Conservation (phyloP, 2,888 invertebrate species). For the Nematopogon swammerdamellus region DNA sequence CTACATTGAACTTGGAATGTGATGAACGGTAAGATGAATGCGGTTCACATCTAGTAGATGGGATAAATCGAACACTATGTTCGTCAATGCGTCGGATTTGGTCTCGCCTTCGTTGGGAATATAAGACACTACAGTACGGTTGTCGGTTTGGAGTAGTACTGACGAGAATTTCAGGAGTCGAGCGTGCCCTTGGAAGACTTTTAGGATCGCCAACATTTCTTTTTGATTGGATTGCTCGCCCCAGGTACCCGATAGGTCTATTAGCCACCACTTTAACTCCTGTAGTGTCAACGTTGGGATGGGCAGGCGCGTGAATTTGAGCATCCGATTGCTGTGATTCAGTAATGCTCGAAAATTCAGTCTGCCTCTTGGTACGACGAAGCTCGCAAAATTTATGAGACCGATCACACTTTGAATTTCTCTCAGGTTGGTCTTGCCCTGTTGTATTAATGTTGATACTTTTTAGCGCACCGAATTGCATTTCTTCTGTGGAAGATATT, state of each 20-base stretch:
- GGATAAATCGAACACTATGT: too few relatives aligned
- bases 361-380: too few relatives aligned
- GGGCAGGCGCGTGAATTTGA: too few relatives aligned
- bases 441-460: too few relatives aligned
- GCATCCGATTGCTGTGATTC: too few relatives aligned
- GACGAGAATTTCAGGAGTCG: not conserved
- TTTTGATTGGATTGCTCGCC: constrained; percentile 15
- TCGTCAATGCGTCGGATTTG: constrained; percentile 1
- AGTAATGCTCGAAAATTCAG: too few relatives aligned
- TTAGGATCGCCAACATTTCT: constrained; percentile 11
- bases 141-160: constrained; percentile 14
- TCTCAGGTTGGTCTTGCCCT: too few relatives aligned
- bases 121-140: constrained; percentile 13
- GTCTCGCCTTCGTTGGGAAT: constrained; percentile 13
- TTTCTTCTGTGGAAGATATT: not conserved
- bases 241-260: not conserved
- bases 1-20: constrained; percentile 15
- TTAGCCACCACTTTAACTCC: not conserved
- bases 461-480: too few relatives aligned
- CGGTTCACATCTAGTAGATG: too few relatives aligned
- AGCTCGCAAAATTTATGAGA: too few relatives aligned
- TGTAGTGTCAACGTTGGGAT: not conserved
- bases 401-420: too few relatives aligned
- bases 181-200: constrained; percentile 2
- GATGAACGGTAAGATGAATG: constrained; percentile 1